Base-by-base conservation (phyloP, 2,113 vertebrate species). In the Indri indri region DNA sequence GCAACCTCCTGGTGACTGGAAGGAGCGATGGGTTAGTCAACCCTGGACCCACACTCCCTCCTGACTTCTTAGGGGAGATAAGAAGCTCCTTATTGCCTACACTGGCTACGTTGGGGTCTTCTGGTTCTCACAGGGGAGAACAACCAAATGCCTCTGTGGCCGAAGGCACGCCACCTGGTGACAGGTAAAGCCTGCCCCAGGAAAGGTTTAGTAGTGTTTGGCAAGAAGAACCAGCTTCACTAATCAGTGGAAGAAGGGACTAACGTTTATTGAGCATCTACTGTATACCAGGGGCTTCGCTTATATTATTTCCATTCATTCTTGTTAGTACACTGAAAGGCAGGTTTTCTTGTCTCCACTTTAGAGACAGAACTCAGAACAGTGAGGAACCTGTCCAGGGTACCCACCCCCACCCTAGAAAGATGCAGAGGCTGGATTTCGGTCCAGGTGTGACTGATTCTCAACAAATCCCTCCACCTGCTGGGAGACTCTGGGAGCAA, bases 191-290 rank as follows among this genome's bases (percentile, higher is more conserved):
- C 59, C 65, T 4, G 47, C 11, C 40, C 30, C 25, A 2, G 34
- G 59, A 52, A 8, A 22, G 16, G 79, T 9, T 52, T 57, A 22
- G 59, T 14, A 27, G 66, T 5, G 30, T 13, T 61, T 10, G 12
- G 23, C 13, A 20, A 74, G 40, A 22, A 77, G 10, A 27, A 16
- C 7, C 1, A 9, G 45, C 57, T 4, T 66, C 66, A 7, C 32
- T 20, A 7, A 45, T 14, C 68, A 54, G 30, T 16, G 47, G 42
- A 32, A 18, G 6, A 17, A 20, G 34, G 52, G 59, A 22, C 5
- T 1, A 3, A 3, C 42, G 17, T 3, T 20, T 5, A n/a, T 0
- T 40, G 83, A 77, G 22, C 37, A 25, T 7, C 71, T 20, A 2
- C 13, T 47, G 25, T 2, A 47, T 1, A 5, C 65, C 32, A 27